Evolutionary conservation across 1,140 invertebrate genomes (phyloP).

Genomic region (Nomia melanderi): DNA sequence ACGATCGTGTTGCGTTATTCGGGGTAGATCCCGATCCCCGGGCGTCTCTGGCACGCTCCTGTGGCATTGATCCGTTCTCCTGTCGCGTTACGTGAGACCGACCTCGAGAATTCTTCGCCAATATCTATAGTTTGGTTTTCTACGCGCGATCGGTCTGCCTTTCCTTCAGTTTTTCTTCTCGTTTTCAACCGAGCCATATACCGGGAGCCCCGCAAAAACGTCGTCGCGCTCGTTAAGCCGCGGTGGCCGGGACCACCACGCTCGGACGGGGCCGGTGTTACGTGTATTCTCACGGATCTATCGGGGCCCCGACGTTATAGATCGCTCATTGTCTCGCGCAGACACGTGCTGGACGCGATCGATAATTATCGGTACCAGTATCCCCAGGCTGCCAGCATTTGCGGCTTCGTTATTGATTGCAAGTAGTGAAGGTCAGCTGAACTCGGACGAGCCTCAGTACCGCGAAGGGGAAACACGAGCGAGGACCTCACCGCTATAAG

Average conservation of each 20-base stretch:
- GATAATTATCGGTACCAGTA: background rate
- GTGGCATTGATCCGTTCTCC: slow-evolving; percentile 6
- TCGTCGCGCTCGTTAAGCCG: slow-evolving; percentile 1
- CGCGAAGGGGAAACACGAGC: slow-evolving; percentile 35
- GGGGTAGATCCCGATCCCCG: slow-evolving; percentile 4
- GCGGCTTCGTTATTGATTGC: slow-evolving; percentile 30
- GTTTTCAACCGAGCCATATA: background rate
- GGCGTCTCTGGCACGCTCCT: background rate
- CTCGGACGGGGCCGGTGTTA: background rate
- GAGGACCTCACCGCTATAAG: background rate
- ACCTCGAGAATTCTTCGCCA: slow-evolving; percentile 38
- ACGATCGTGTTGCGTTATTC: slow-evolving; percentile 7
- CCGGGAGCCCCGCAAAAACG: background rate
- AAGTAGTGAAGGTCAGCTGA: slow-evolving; percentile 45
- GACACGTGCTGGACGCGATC: background rate
- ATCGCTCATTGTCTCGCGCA: background rate
- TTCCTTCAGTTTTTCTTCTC: slow-evolving; percentile 36
- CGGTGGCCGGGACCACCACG: no score
- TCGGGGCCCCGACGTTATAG: background rate
- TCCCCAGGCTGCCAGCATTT: background rate
- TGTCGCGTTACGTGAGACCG: slow-evolving; percentile 28
- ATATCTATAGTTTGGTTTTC: slow-evolving; percentile 10
- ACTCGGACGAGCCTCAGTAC: slow-evolving; percentile 44
- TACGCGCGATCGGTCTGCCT: background rate
- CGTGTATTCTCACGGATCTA: background rate